Base-by-base conservation (phyloP, 2,888 invertebrate genomes). In the Drosophila leonis region DNA sequence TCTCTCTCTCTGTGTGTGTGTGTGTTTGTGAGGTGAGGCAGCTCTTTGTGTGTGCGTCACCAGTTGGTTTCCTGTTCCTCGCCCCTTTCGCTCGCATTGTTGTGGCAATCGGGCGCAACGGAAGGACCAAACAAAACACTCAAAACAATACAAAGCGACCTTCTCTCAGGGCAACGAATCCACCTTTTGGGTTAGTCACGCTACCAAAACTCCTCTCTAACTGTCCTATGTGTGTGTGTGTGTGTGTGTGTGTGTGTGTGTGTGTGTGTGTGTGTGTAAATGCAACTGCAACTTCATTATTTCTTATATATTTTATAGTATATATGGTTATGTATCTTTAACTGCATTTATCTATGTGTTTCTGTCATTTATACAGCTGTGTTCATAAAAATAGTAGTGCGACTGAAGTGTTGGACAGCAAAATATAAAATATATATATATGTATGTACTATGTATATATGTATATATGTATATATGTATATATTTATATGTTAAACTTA, bases 141-240 rank as follows among this genome's bases (percentile, higher is more conserved):
- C 31, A 27, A 33, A 62, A 35, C 27, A 33, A 51, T 37, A 12
- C n/a, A 33, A 4, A 15, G 15, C 55, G 29, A 42, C 67, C 62
- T 60, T 27, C 60, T 59, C 33, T 27, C 29, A 4, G 20, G 4
- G 6, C 54, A 55, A 48, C 29, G 24, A 41, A 31, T 55, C 37
- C 42, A 59, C 68, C 24, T 55, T 55, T 73, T 63, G 29, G 33
- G 29, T 49, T 63, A 62, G 74, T 72, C 74, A 74, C 46, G 35
- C 55, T 52, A 24, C 39, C n/a, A 29, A 48, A 9, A 29, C 27
- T 44, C 46, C n/a, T n/a, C n/a, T n/a, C n/a, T n/a, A n/a, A n/a
- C n/a, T n/a, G n/a, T n/a, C n/a, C n/a, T n/a, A n/a, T n/a, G n/a
- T n/a, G n/a, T n/a, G n/a, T 29, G 5, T 8, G n/a, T n/a, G 9